Evolutionary conservation across 2,888 invertebrate genomes (phyloP), one percentile per base, ranked within the genome.

Genomic region (Auanema freiburgensis): DNA sequence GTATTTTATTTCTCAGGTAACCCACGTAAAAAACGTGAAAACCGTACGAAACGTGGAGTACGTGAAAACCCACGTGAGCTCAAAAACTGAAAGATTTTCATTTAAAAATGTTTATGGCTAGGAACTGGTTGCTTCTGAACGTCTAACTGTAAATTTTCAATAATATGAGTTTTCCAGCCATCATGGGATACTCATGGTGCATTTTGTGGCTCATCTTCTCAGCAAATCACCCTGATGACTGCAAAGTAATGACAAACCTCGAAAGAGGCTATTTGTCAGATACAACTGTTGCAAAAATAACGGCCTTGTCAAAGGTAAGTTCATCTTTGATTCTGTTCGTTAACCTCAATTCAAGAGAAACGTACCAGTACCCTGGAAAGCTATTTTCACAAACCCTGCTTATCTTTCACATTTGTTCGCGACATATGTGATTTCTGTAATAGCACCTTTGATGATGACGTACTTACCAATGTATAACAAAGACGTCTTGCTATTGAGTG

Each of bases 401-500:
- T 63, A 52, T 33, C 53, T 57, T 18, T 57, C 63, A 6, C 63
- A 63, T 25, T 54, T 63, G 2, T 51, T 63, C 33, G 18, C 57
- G 1, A 63, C 57, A 14, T 57, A 53, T 18, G 41, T 46, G 16
- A 58, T 63, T 23, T 16, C 63, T 43, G 53, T 71, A 21, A 60
- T 64, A 0, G 65, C 63, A 4, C 65, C 70, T 12, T 58, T 78
- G 21, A 58, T 78, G 50, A 63, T 61, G 18, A 57, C 60, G 12
- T 77, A 67, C 53, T 59, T 79, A 4, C 77, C 77, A 6, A 58
- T 66, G 8, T 77, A 76, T 52, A 61, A 72, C 52, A 70, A 72
- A 25, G 72, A 79, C 21, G 65, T 65, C 16, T 61, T 65, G 11
- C 53, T 44, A 12, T 40, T 65, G 14, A 58, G 65, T 40, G 54